phyloP scores from a whole-genome alignment of 2,797 vertebrate genomes.

The Miichthys miiuy region DNA sequence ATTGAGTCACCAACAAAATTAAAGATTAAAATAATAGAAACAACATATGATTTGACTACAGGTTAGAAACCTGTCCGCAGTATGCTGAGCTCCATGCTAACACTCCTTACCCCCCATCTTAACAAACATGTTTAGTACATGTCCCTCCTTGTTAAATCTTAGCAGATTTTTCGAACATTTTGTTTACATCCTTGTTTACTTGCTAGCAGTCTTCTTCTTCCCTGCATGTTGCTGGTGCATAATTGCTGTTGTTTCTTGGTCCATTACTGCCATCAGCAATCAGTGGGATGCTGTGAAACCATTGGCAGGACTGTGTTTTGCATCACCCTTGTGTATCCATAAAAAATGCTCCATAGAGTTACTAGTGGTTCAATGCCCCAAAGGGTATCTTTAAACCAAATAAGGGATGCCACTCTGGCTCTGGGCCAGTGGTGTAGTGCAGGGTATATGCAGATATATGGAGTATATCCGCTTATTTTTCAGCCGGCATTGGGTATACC shows the following conservation, averaged over 20 bases:
- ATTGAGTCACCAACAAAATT: not conserved
- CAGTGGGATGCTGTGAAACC: conserved; percentile 1
- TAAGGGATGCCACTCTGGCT: no score
- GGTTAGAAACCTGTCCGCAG: no score
- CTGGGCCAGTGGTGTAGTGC: no score
- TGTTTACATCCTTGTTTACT: not conserved
- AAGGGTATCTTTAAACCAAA: not conserved
- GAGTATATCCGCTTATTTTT: no score
- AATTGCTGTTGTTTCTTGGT: not conserved
- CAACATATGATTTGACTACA: not conserved
- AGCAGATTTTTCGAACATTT: not conserved
- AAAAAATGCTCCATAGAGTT: not conserved
- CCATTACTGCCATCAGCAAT: not conserved
- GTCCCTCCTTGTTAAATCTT: not conserved
- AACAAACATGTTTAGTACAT: not conserved
- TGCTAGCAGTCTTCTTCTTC: not conserved
- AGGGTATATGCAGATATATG: no score
- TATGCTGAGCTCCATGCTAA: conserved; percentile 50
- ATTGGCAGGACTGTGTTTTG: not conserved
- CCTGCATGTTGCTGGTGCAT: not conserved
- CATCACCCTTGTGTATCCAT: not conserved
- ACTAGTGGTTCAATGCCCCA: not conserved
- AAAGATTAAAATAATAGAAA: not conserved
- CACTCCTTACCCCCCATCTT: conserved; percentile 26
- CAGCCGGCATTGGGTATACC: no score